phyloP scores from a whole-genome alignment of 2,113 vertebrate genomes.

The Spheniscus mendiculus region DNA sequence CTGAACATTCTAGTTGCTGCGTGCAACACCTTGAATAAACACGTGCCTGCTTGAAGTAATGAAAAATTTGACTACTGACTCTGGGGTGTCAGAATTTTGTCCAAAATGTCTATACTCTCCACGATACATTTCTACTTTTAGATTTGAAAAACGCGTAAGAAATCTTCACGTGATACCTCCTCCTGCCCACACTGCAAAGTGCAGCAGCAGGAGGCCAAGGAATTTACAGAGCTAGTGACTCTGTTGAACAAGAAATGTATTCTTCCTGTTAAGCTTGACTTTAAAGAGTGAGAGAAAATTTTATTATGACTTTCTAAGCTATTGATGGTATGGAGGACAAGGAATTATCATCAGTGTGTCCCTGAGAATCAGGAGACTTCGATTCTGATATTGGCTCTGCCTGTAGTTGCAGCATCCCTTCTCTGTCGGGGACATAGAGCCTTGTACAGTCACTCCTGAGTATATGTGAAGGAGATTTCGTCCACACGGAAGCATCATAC shows the following conservation, averaged over 20 bases:
- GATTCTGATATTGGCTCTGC: neutral
- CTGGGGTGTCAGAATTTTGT: neutral
- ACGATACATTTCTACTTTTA: neutral
- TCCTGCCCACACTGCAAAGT: neutral
- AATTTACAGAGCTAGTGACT: neutral
- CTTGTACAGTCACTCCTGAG: neutral
- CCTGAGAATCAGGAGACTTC: neutral
- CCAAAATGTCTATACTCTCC: neutral
- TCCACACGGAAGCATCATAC: neutral
- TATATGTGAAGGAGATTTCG: neutral
- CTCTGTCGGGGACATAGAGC: neutral
- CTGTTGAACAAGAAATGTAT: neutral
- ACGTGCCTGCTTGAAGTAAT: neutral
- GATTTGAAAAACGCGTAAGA: neutral
- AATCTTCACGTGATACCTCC: neutral
- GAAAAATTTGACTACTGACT: neutral
- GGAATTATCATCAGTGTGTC: neutral
- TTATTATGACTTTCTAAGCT: neutral
- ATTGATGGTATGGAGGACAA: neutral
- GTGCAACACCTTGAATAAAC: neutral
- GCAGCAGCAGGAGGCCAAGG: neutral
- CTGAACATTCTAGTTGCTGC: neutral
- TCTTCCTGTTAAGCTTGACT: neutral
- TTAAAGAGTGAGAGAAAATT: neutral
- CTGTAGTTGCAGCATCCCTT: neutral